Base-by-base conservation (phyloP, 2,888 invertebrate genomes). In the Urechis unicinctus region DNA sequence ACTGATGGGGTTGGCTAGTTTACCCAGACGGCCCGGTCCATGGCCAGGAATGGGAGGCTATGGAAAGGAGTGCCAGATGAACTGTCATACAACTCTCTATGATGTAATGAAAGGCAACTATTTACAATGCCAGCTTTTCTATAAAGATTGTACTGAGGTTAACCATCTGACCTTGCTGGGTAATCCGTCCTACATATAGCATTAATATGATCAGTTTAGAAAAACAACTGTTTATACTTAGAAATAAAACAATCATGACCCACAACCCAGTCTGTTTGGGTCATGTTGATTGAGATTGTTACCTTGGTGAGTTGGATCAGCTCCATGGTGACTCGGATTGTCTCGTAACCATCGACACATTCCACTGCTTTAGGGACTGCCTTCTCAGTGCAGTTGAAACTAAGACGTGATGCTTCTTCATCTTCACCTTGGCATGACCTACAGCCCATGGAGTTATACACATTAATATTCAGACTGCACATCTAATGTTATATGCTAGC, bases 11-110 rank as follows among this genome's bases (percentile, higher is more conserved):
- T 72, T 63, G 26, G 76, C 72, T 21, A 88, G 67, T 5, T 72
- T 78, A 28, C 84, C 80, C 21, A 83, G 68, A 53, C 87, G 79
- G 2, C 87, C 87, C 64, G 81, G 79, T 3, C 87, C 87, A 66
- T 71, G 74, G 3, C 69, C 71, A 26, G 69, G 65, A 25, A 69
- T 60, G 13, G 77, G 75, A 13, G 71, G 61, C 74, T 77, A 60
- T 13, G 36, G 36, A 36, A 36, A 36, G 36, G 17, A 36, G 17
- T 36, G n/a, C n/a, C n/a, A n/a, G n/a, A n/a, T n/a, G n/a, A n/a
- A n/a, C n/a, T n/a, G n/a, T n/a, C n/a, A n/a, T n/a, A n/a, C n/a
- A n/a, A n/a, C n/a, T n/a, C n/a, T n/a, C n/a, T n/a, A n/a, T n/a
- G n/a, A n/a, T n/a, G n/a, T n/a, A n/a, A n/a, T n/a, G n/a, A n/a